phyloP scores from a whole-genome alignment of 2,888 invertebrate species.

The Pyrocoelia pectoralis region DNA sequence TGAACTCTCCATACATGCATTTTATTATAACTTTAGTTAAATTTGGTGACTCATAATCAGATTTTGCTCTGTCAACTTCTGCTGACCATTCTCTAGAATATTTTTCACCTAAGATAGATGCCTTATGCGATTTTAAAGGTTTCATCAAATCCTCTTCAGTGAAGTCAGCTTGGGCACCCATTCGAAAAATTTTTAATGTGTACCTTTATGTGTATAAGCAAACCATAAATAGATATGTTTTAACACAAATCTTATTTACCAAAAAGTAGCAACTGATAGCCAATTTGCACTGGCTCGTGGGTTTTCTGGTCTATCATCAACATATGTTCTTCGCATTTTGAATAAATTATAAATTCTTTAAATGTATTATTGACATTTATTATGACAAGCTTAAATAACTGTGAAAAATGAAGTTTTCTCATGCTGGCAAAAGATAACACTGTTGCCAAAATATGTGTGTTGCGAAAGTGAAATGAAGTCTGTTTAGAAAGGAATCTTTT shows the following conservation, averaged over 20 bases:
- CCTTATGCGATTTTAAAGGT: slow-evolving; percentile 69
- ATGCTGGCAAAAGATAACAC: no score
- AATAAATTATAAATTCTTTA: no score
- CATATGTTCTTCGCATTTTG: no score
- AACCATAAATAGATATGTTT: slow-evolving; percentile 39
- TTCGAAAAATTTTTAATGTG: slow-evolving; percentile 49
- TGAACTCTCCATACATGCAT: slow-evolving; percentile 66
- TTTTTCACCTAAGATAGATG: slow-evolving; percentile 66
- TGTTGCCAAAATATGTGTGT: no score
- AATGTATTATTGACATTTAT: no score
- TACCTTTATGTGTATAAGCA: slow-evolving; percentile 47
- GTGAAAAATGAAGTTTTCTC: no score
- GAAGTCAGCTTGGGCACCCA: slow-evolving; percentile 50
- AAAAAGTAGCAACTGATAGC: slow-evolving; percentile 50
- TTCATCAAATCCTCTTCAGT: slow-evolving; percentile 68
- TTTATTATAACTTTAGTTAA: slow-evolving; percentile 64
- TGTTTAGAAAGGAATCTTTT: no score
- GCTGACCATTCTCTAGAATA: slow-evolving; percentile 69
- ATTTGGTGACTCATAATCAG: slow-evolving; percentile 64
- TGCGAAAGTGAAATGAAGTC: no score
- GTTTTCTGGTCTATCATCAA: slow-evolving; percentile 37
- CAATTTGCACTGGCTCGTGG: slow-evolving; percentile 49
- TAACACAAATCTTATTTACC: slow-evolving; percentile 43
- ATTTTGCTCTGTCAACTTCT: slow-evolving; percentile 61
- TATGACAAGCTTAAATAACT: no score